Conservation (phyloP, 2,797 vertebrate genomes). For the Sebastolobus alascanus region DNA sequence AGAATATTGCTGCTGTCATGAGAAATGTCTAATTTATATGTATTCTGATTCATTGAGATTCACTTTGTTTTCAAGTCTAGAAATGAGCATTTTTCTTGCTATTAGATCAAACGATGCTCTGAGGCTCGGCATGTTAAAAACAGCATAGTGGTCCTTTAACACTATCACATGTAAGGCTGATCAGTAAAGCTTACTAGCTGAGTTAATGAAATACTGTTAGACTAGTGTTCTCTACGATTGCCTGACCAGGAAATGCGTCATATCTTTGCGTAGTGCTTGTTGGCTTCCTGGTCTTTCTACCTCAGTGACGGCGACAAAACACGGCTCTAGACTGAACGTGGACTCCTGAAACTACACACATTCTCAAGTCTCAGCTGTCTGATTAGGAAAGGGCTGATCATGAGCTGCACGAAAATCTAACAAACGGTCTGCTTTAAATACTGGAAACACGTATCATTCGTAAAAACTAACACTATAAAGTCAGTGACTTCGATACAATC, state of each 20-base stretch:
- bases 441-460: slow-evolving; percentile 58
- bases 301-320: slow-evolving; percentile 52
- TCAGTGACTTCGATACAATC: slow-evolving; percentile 78
- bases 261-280: slow-evolving; percentile 63
- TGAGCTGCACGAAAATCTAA: slow-evolving; percentile 62
- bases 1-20: neutral
- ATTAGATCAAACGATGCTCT: slow-evolving; percentile 19
- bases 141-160: slow-evolving; percentile 54
- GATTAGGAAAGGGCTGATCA: slow-evolving; percentile 57
- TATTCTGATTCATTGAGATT: neutral
- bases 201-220: slow-evolving; percentile 62
- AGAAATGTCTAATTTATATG: neutral
- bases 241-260: slow-evolving; percentile 55
- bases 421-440: slow-evolving; percentile 68
- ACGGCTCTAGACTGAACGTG: slow-evolving; percentile 50
- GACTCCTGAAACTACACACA: slow-evolving; percentile 69
- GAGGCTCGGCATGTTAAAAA: slow-evolving; percentile 55
- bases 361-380: slow-evolving; percentile 63
- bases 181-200: slow-evolving; percentile 58
- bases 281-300: slow-evolving; percentile 58
- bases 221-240: slow-evolving; percentile 66
- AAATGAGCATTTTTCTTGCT: neutral
- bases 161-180: slow-evolving; percentile 56
- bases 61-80: neutral
- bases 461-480: slow-evolving; percentile 80